Conservation (phyloP, 2,888 invertebrate species). For the Lomographa bimaculata region DNA sequence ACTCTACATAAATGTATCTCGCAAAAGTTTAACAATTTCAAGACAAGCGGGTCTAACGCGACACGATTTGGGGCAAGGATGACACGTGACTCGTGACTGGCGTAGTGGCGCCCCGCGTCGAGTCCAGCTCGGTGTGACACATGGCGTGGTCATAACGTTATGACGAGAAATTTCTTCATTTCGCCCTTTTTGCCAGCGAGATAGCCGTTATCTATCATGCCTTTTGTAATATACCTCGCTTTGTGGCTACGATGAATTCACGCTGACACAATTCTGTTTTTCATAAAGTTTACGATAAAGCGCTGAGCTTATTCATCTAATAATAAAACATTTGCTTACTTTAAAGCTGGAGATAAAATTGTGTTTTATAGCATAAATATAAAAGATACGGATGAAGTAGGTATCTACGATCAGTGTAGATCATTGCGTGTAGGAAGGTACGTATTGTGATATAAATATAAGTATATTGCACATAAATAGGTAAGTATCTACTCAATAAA, state of each 20-base stretch:
- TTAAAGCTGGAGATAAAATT: too few species aligned
- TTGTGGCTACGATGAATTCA: constrained; percentile 25
- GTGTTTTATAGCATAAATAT: too few species aligned
- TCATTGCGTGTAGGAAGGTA: too few species aligned
- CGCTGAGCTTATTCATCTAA: too few species aligned
- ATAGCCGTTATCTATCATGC: constrained; percentile 59
- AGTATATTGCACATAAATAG: too few species aligned
- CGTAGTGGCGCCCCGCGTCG: constrained; percentile 34
- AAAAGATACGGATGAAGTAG: too few species aligned
- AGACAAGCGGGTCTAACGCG: constrained; percentile 48
- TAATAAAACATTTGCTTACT: too few species aligned
- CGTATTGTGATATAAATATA: too few species aligned
- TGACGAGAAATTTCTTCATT: constrained; percentile 64
- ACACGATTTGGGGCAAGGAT: constrained; percentile 51
- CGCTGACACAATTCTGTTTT: constrained; percentile 16
- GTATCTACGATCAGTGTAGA: too few species aligned
- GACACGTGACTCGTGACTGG: constrained; percentile 56
- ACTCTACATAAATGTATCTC: constrained; percentile 19
- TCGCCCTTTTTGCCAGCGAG: constrained; percentile 54
- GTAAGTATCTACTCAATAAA: too few species aligned
- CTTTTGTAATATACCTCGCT: constrained; percentile 37
- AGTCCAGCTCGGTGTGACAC: constrained; percentile 52
- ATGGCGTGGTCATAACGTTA: constrained; percentile 61
- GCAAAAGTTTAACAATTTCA: constrained; percentile 37
- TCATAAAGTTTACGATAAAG: constrained; percentile 15